These are phyloP conservation scores for Pheosia tremula DNA, from an alignment of 2,888 invertebrate species.

Conservation along the genomic window DNA sequence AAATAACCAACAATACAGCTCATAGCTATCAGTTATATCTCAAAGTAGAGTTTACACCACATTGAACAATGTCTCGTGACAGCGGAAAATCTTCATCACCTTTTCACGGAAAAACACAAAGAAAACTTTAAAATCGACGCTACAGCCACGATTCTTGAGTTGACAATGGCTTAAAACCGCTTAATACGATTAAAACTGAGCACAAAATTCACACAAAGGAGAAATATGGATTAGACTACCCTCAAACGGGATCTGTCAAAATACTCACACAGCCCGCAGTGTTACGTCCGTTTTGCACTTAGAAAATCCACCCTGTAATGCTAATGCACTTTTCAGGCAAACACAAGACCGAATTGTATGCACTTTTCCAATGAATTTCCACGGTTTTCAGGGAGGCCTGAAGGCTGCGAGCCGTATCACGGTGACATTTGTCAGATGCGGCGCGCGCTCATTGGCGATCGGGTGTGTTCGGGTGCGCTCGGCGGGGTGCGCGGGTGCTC, in stretches of 20 bases:
- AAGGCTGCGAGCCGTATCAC: slow-evolving; percentile 72
- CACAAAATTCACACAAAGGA: slow-evolving; percentile 16
- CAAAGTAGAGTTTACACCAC: neutral
- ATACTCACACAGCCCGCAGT: slow-evolving; percentile 67
- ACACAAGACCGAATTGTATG: slow-evolving; percentile 42
- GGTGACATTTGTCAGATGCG: slow-evolving; percentile 80
- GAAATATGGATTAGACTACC: slow-evolving; percentile 40
- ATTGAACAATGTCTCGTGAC: slow-evolving; percentile 16
- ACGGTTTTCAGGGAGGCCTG: slow-evolving; percentile 74
- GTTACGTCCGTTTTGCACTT: slow-evolving; percentile 41
- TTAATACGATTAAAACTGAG: slow-evolving; percentile 17
- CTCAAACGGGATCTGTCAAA: slow-evolving; percentile 42
- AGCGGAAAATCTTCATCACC: slow-evolving; percentile 6
- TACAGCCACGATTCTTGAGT: neutral
- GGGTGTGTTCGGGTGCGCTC: slow-evolving; percentile 35
- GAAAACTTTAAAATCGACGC: neutral
- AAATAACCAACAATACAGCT: neutral
- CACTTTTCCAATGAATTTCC: slow-evolving; percentile 59
- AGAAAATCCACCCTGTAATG: slow-evolving; percentile 46
- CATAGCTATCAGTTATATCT: neutral
- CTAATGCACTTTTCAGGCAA: slow-evolving; percentile 52
- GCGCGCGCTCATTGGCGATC: slow-evolving; percentile 55
- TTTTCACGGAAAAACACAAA: slow-evolving; percentile 10
- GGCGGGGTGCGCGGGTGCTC: slow-evolving; percentile 42
- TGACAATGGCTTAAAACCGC: neutral